Percentiles rank a stretch among this genome's conserved stretches.
Evolutionary conservation across 2,113 vertebrate genomes (phyloP).

Genomic region (Bubalus kerabau): DNA sequence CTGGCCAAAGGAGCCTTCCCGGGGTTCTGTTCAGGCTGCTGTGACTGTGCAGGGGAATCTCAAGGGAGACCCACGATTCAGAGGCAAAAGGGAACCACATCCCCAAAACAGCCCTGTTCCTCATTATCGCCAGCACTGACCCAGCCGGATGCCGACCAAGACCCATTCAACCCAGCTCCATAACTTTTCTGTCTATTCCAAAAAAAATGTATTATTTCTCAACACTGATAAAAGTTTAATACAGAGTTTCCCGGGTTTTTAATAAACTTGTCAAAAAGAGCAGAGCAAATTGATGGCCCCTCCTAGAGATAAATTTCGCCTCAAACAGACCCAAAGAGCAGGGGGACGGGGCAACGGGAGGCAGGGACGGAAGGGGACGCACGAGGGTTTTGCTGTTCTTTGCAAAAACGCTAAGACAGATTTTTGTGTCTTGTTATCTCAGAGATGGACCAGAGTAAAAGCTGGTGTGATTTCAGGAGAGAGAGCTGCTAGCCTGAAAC

Average conservation of each 20-base stretch:
- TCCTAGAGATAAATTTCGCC: slow-evolving; percentile 78
- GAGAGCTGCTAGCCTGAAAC: neutral
- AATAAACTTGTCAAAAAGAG: slow-evolving; percentile 88
- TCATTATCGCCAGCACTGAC: slow-evolving; percentile 63
- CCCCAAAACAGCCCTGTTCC: neutral
- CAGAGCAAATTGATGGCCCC: slow-evolving; percentile 81
- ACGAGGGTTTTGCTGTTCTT: slow-evolving; percentile 74
- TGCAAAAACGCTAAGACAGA: slow-evolving; percentile 75
- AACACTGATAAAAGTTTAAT: slow-evolving; percentile 81
- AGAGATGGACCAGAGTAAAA: slow-evolving; percentile 7
- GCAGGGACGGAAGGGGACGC: accelerated
- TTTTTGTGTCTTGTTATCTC: slow-evolving; percentile 61
- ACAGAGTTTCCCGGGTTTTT: slow-evolving; percentile 79
- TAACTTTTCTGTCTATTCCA: slow-evolving; percentile 73
- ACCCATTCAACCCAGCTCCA: slow-evolving; percentile 57
- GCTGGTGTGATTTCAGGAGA: neutral
- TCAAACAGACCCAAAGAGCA: slow-evolving; percentile 70
- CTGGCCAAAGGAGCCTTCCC: accelerated
- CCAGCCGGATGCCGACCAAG: slow-evolving; percentile 53
- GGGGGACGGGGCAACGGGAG: slow-evolving; percentile 47
- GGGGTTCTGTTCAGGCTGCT: neutral
- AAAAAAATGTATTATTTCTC: slow-evolving; percentile 69
- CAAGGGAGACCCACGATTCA: neutral
- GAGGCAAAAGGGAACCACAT: neutral
- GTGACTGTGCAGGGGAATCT: neutral